Conservation (phyloP, 2,888 invertebrate species). For the Tetragonisca angustula region DNA sequence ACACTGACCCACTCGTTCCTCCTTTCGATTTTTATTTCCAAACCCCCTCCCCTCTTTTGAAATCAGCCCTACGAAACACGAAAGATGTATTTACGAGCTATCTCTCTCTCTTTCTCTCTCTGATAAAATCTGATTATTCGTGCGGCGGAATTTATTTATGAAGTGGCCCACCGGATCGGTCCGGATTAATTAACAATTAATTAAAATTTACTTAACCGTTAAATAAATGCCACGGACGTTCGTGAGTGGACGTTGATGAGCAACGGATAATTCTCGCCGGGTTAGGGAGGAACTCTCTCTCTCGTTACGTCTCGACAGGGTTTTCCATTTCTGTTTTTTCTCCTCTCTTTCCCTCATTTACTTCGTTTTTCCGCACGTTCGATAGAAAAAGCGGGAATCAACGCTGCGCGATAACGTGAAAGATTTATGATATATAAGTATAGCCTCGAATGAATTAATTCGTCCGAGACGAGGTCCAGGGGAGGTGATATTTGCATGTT, state of each 20-base stretch:
- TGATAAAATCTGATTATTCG: constrained; percentile 12
- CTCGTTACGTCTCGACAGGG: not conserved
- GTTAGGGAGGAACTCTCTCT: not conserved
- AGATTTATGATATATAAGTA: not conserved
- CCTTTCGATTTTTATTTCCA: not conserved
- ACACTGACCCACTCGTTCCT: not conserved
- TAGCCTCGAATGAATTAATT: not conserved
- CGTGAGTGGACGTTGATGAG: not conserved
- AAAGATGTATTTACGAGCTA: constrained; percentile 14
- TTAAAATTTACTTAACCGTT: constrained; percentile 57
- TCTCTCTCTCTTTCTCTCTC: too few relatives aligned
- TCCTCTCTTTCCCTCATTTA: not conserved
- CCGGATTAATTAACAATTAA: constrained; percentile 51
- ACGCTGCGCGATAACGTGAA: not conserved
- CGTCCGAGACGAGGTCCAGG: not conserved
- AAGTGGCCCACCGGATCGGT: constrained; percentile 11
- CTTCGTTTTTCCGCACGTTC: not conserved
- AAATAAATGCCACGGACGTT: constrained; percentile 33
- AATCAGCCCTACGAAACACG: not conserved
- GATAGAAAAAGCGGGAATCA: not conserved
- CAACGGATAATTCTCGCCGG: constrained; percentile 10
- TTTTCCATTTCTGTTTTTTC: not conserved
- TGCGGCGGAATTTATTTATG: constrained; percentile 27
- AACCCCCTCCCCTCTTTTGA: not conserved
- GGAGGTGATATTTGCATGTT: not conserved